phyloP scores from a whole-genome alignment of 2,888 invertebrate species.

The Operophtera brumata region DNA sequence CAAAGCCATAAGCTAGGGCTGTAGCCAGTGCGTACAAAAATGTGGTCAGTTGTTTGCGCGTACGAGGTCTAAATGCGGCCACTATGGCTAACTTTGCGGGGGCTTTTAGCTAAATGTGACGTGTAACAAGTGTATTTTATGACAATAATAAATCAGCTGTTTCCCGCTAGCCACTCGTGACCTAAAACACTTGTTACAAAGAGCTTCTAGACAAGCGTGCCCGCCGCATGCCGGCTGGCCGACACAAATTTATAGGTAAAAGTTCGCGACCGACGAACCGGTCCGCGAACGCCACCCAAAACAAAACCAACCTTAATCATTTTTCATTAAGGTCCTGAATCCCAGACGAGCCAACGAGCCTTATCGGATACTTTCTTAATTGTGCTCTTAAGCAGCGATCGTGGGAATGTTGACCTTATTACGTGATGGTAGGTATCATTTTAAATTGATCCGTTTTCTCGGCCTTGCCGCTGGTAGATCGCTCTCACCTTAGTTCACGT shows the following conservation, averaged over 20 bases:
- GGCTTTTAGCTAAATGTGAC: constrained; percentile 15
- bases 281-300: constrained; percentile 46
- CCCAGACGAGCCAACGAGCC: constrained; percentile 42
- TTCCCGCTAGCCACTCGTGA: constrained; percentile 42
- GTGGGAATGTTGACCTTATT: constrained; percentile 71
- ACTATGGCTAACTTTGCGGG: too few species aligned
- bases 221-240: constrained; percentile 64
- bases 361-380: constrained; percentile 80
- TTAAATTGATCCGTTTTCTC: constrained; percentile 59
- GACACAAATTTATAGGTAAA: constrained; percentile 81
- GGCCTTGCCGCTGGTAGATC: constrained; percentile 78
- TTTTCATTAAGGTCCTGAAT: constrained; percentile 53
- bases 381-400: constrained; percentile 60
- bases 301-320: constrained; percentile 55
- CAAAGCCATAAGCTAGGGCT: too few species aligned
- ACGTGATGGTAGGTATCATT: constrained; percentile 56
- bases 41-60: too few species aligned
- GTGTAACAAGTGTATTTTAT: constrained; percentile 24
- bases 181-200: constrained; percentile 49
- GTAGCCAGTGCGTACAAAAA: too few species aligned
- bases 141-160: constrained; percentile 22
- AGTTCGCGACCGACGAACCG: constrained; percentile 79
- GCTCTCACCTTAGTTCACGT: constrained; percentile 79
- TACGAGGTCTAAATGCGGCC: too few species aligned
- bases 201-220: constrained; percentile 67